phyloP scores from a whole-genome alignment of 2,888 invertebrate species.

The Helobdella robusta region DNA sequence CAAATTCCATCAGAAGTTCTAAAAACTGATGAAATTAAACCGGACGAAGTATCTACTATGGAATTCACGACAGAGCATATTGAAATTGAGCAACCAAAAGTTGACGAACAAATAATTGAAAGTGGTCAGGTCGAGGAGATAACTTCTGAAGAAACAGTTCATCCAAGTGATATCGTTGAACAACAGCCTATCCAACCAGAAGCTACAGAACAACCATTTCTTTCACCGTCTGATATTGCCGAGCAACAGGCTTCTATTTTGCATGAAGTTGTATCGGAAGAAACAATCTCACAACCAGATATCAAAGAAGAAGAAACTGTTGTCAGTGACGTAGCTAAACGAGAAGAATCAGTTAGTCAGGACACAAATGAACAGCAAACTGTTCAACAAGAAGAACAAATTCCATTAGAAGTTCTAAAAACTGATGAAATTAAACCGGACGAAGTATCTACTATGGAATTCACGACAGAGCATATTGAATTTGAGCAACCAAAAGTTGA shows the following conservation, averaged over 20 bases:
- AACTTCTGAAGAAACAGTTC: not conserved
- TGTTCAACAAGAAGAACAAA: not conserved
- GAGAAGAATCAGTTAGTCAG: not conserved
- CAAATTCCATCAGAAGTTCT: not conserved
- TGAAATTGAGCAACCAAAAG: not conserved
- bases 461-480: not conserved
- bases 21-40: not conserved
- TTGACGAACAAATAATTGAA: not conserved
- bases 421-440: not conserved
- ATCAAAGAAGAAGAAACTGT: not conserved
- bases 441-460: not conserved
- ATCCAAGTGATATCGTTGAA: not conserved
- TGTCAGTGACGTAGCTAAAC: not conserved
- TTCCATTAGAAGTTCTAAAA: not conserved
- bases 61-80: conserved; percentile 1
- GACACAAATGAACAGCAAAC: not conserved
- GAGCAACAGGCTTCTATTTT: not conserved
- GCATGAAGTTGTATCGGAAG: not conserved
- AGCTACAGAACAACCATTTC: not conserved
- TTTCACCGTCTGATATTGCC: too few relatives aligned
- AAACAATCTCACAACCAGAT: not conserved
- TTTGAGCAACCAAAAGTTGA: not conserved
- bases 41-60: conserved; percentile 1
- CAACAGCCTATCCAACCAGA: not conserved
- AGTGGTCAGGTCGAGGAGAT: not conserved